phyloP scores from a whole-genome alignment of 2,888 invertebrate species.

The Cosmorhoe ocellata region DNA sequence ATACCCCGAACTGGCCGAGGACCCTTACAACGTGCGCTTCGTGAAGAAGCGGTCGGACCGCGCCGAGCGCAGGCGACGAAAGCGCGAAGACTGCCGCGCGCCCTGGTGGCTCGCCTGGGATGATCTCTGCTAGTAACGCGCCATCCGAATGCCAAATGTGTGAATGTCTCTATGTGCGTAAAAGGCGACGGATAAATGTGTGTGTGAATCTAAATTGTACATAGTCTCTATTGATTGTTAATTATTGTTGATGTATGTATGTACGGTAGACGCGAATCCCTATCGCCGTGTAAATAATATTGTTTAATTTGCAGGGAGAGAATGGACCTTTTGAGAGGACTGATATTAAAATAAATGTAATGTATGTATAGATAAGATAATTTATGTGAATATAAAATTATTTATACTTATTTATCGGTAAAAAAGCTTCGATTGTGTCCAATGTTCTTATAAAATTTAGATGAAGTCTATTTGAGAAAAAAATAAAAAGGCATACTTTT shows the following conservation, averaged over 20 bases:
- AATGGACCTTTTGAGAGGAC: slow-evolving; percentile 83
- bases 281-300: slow-evolving; percentile 82
- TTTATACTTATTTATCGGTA: slow-evolving; percentile 83
- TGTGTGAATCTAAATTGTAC: slow-evolving; percentile 79
- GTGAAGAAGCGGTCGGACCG: slow-evolving; percentile 90
- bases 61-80: slow-evolving; percentile 87
- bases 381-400: slow-evolving; percentile 83
- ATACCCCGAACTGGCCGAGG: slow-evolving; percentile 97
- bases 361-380: slow-evolving; percentile 81
- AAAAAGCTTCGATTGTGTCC: slow-evolving; percentile 83
- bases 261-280: slow-evolving; percentile 81
- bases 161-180: slow-evolving; percentile 67
- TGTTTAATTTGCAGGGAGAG: slow-evolving; percentile 82
- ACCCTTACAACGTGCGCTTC: slow-evolving; percentile 96
- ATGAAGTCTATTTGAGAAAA: slow-evolving; percentile 82
- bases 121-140: slow-evolving; percentile 74
- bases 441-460: slow-evolving; percentile 83
- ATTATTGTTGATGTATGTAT: slow-evolving; percentile 79
- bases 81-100: slow-evolving; percentile 81
- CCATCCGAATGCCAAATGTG: slow-evolving; percentile 79
- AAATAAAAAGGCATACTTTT: slow-evolving; percentile 82
- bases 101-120: slow-evolving; percentile 78
- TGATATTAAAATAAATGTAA: slow-evolving; percentile 82
- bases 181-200: slow-evolving; percentile 66
- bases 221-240: slow-evolving; percentile 82